Conservation (phyloP, 2,888 invertebrate species). For the Philaethria dido region DNA sequence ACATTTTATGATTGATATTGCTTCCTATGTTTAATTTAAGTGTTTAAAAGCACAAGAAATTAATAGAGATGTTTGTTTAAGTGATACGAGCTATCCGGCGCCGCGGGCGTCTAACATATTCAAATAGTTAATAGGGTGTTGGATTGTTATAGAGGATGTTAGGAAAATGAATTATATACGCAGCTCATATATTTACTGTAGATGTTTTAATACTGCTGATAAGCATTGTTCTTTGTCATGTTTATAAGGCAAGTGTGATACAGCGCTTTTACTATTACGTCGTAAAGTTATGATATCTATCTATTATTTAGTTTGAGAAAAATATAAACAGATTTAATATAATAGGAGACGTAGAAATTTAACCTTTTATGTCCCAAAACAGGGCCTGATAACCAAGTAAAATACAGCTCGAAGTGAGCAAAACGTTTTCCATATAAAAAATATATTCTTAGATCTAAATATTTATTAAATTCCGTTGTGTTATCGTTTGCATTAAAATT, state of each 20-base stretch:
- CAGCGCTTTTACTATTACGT: not conserved
- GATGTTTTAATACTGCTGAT: not conserved
- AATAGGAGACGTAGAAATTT: too few relatives aligned
- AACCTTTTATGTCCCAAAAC: too few relatives aligned
- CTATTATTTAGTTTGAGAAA: not conserved
- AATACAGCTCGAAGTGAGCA: too few relatives aligned
- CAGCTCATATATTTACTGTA: not conserved
- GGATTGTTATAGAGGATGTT: slow-evolving; percentile 48
- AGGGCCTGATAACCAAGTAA: too few relatives aligned
- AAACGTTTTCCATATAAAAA: too few relatives aligned
- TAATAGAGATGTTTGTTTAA: slow-evolving; percentile 82
- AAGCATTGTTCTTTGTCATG: not conserved
- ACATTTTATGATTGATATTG: slow-evolving; percentile 73
- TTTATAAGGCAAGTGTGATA: not conserved
- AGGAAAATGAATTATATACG: slow-evolving; percentile 42
- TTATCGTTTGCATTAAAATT: slow-evolving; percentile 1
- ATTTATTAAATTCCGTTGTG: not conserved
- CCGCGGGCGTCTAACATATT: slow-evolving; percentile 70
- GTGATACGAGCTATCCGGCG: slow-evolving; percentile 53
- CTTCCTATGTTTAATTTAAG: slow-evolving; percentile 59
- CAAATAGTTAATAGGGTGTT: slow-evolving; percentile 70
- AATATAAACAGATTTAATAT: too few relatives aligned
- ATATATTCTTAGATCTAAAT: not conserved
- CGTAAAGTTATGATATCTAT: not conserved
- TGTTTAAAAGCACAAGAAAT: slow-evolving; percentile 62